Percentiles rank a stretch among this genome's conserved stretches.
These are phyloP conservation scores for Ephestia elutella DNA, from an alignment of 1,140 invertebrate species.

Conservation along the genomic window DNA sequence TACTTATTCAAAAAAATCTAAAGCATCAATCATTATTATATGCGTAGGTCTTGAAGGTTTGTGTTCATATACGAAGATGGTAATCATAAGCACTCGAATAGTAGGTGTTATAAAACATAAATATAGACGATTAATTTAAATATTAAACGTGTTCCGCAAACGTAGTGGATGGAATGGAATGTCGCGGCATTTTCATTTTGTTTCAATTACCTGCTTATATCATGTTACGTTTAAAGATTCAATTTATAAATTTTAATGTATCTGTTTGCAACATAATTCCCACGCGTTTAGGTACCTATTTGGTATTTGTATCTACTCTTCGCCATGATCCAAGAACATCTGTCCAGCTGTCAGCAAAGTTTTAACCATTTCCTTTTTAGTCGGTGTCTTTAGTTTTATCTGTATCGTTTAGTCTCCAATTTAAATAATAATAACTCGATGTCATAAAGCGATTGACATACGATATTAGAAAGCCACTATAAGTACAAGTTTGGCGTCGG, in stretches of 20 bases:
- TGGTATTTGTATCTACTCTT: too few relatives aligned
- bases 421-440: not conserved
- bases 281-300: too few relatives aligned
- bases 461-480: constrained; percentile 38
- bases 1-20: not conserved
- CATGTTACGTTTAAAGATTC: too few relatives aligned
- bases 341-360: too few relatives aligned
- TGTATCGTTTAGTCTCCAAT: not conserved
- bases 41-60: constrained; percentile 34
- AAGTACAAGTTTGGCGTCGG: constrained; percentile 13
- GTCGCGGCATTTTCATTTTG: not conserved
- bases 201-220: too few relatives aligned
- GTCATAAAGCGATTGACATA: not conserved
- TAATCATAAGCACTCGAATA: constrained; percentile 10
- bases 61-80: constrained; percentile 23
- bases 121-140: constrained; percentile 11
- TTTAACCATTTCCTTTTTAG: too few relatives aligned
- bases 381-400: not conserved
- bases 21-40: not conserved
- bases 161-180: constrained; percentile 11
- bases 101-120: not conserved
- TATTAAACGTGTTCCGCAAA: constrained; percentile 21
- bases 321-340: too few relatives aligned
- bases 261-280: too few relatives aligned
- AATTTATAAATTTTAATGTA: too few relatives aligned